A percentile compares a stretch with the other conserved stretches of the same genome.
Evolutionary conservation across 2,888 invertebrate species (phyloP).

Genomic region (Ceraclea dissimilis): DNA sequence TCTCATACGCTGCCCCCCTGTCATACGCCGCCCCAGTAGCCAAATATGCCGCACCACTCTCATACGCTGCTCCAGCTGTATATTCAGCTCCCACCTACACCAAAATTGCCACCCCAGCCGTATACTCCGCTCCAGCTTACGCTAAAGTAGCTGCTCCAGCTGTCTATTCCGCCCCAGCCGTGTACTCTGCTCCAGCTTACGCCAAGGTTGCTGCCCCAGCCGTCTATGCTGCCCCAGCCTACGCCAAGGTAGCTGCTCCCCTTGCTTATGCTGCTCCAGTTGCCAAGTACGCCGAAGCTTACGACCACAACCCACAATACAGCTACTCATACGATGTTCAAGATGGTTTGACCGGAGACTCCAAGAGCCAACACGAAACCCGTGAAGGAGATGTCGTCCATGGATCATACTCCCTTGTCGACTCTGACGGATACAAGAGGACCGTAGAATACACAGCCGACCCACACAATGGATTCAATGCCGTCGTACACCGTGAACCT

Average conservation of each 20-base stretch:
- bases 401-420: constrained; percentile 44
- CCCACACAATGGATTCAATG: constrained; percentile 45
- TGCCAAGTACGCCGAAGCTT: constrained; percentile 28
- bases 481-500: constrained; percentile 43
- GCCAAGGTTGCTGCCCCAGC: constrained; percentile 21
- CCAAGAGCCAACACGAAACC: constrained; percentile 42
- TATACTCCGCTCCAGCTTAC: constrained; percentile 26
- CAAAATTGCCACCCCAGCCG: constrained; percentile 19
- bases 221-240: constrained; percentile 25
- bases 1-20: constrained; percentile 11
- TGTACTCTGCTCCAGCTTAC: constrained; percentile 28
- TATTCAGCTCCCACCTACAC: constrained; percentile 30
- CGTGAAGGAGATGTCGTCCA: constrained; percentile 46
- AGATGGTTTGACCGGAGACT: constrained; percentile 48
- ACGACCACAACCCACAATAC: constrained; percentile 36
- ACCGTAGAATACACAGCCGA: constrained; percentile 48
- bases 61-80: constrained; percentile 28
- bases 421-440: constrained; percentile 44
- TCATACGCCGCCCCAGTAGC: constrained; percentile 14
- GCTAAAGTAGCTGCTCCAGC: constrained; percentile 29
- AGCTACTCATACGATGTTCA: constrained; percentile 51
- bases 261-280: constrained; percentile 19
- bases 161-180: constrained; percentile 30
- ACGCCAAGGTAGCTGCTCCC: constrained; percentile 28
- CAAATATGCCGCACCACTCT: constrained; percentile 29